Base-by-base conservation (phyloP, 2,797 vertebrate genomes). In the Cryptoprocta ferox region DNA sequence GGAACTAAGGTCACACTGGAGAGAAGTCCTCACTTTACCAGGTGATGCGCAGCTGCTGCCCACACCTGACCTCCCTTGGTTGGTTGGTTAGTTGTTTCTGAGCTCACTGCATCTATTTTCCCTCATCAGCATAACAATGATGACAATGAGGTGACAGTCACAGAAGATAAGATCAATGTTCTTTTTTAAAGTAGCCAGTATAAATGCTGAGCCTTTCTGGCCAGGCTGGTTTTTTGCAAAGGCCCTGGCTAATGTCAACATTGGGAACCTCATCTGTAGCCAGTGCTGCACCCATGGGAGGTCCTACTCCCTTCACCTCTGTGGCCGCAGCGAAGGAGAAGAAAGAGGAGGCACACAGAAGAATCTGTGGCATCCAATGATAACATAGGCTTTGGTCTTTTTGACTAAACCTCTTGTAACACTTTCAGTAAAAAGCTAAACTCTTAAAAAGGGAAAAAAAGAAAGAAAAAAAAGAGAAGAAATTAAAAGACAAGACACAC, bases 211-310 rank as follows among this genome's bases (percentile, higher is more conserved):
- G 10, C 18, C 45, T 50, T 50, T n/a, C 30, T n/a, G 32, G 45
- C 45, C 30, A 50, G 75, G 30, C 3, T 50, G 16, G 10, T 78
- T 50, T 48, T 78, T 50, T 48, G 75, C 45, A 32, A 50, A 78
- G 18, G 18, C 42, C 30, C 15, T 48, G 16, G 15, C 16, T 28
- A 32, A 18, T 32, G 28, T 32, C 28, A 76, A 10, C 42, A 18
- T 18, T 76, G 4, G 30, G 45, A n/a, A 13, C 30, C 16, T 78
- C 75, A 78, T 50, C 32, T n/a, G 19, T n/a, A 19, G 35, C 35
- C n/a, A 5, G 35, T 8, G 0, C 68, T 12, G 68, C 19, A 70
- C 68, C 32, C 0, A 1, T 4, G 13, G 42, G 9, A 48, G 42
- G 42, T 48, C 73, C 15, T 30, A 9, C 42, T 4, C 7, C 13